Percentiles rank a stretch among this genome's conserved stretches.
Evolutionary conservation across 2,797 vertebrate species (phyloP).

Genomic region (Gadopsis marmoratus): DNA sequence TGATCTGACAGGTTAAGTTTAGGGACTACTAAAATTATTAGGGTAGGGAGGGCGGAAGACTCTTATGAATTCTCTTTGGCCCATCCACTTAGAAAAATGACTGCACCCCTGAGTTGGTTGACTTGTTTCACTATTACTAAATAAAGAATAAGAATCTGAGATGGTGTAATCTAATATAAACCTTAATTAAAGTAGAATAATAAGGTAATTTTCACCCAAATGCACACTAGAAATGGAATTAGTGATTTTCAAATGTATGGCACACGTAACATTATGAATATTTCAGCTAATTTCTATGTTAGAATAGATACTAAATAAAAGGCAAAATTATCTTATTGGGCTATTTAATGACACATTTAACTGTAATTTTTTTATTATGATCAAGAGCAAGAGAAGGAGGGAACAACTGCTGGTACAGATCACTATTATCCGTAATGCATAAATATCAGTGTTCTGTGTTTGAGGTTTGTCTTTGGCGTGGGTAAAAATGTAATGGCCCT

Average conservation of each 20-base stretch:
- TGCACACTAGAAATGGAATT: neutral
- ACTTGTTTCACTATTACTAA: neutral
- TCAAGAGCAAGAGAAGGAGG: neutral
- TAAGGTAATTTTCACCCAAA: neutral
- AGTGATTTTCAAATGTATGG: neutral
- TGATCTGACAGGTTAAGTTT: neutral
- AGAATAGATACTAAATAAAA: neutral
- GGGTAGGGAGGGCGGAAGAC: neutral
- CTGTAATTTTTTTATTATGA: neutral
- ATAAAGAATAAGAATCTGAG: too few relatives aligned
- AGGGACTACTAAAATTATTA: neutral
- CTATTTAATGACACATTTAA: neutral
- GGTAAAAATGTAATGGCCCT: neutral
- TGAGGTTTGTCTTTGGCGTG: neutral
- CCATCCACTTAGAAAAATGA: neutral
- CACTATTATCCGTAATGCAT: neutral
- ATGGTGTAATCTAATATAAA: neutral
- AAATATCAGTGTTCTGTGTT: neutral
- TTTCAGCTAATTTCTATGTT: neutral
- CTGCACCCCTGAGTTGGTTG: neutral
- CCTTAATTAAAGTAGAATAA: neutral
- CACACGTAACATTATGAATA: neutral
- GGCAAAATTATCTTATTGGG: neutral
- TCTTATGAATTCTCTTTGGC: neutral
- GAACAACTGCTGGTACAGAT: neutral